These are phyloP conservation scores for Drosophila kohkoa DNA, from an alignment of 1,140 invertebrate species.

Conservation along the genomic window DNA sequence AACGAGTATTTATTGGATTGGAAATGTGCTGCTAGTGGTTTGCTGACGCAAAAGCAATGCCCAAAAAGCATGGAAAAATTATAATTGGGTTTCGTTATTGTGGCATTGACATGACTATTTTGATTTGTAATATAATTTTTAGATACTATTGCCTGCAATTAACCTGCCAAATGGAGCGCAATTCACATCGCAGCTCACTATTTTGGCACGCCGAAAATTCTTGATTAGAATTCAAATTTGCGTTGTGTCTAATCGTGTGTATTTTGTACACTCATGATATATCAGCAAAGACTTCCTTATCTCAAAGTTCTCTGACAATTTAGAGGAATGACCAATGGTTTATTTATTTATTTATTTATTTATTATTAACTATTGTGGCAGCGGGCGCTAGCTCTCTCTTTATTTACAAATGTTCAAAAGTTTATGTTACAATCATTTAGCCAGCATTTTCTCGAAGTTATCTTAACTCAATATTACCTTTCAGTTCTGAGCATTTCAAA, in stretches of 20 bases:
- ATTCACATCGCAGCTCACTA: slow-evolving; percentile 8
- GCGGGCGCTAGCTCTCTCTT: too few relatives aligned
- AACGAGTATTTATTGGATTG: slow-evolving; percentile 10
- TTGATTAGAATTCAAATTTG: slow-evolving; percentile 47
- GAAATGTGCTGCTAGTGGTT: slow-evolving; percentile 11
- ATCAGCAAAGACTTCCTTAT: slow-evolving; percentile 16
- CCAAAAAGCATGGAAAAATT: slow-evolving; percentile 16
- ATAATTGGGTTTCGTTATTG: slow-evolving; percentile 29
- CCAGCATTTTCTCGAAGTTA: too few relatives aligned
- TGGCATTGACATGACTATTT: slow-evolving; percentile 54
- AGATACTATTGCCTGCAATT: slow-evolving; percentile 44
- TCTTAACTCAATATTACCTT: too few relatives aligned
- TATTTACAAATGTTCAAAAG: too few relatives aligned
- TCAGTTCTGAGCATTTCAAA: too few relatives aligned
- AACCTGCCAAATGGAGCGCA: slow-evolving; percentile 52
- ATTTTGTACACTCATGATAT: background rate
- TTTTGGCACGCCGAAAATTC: slow-evolving; percentile 17
- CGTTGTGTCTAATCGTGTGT: background rate
- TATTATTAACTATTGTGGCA: too few relatives aligned
- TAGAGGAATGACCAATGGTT: too few relatives aligned
- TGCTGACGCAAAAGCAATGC: slow-evolving; percentile 40
- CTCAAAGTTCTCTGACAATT: background rate
- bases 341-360: too few relatives aligned
- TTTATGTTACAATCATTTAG: too few relatives aligned
- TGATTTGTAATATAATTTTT: slow-evolving; percentile 40